Base-by-base conservation (phyloP, 2,888 invertebrate genomes). In the Oxyteleia sp. region DNA sequence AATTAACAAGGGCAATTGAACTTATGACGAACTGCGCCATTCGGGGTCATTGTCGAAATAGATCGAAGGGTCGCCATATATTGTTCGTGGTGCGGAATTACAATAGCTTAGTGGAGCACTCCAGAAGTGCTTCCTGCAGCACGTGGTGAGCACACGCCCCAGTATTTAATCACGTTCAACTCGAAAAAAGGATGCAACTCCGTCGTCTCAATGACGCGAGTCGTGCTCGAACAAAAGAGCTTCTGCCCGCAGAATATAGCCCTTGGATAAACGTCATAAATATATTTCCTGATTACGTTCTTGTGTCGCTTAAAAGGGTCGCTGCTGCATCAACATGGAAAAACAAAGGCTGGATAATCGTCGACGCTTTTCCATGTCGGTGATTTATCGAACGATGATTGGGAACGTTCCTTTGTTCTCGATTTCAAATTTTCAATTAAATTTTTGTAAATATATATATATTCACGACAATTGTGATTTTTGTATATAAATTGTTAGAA, bases 71-170 rank as follows among this genome's bases (percentile, higher is more conserved):
- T 43, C 63, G 55, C 43, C 16, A 15, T 16, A 32, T 53, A 74
- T 74, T 63, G 63, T 63, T 63, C 18, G 45, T 7, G 35, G 64
- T 26, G 1, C 10, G 20, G n/a, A 43, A 53, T 15, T 1, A 63
- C 53, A 63, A 63, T 63, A 32, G 23, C 45, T 16, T 13, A 10
- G 57, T 38, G 10, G 59, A 72, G 53, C 55, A 63, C 59, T 75
- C 57, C 47, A 75, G 43, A 75, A 57, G 26, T 75, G 75, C 75
- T 64, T 75, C 51, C 64, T 55, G 75, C 57, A 75, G 75, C 75
- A 75, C 64, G 64, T 75, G 64, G 64, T 64, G 20, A 64, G 57
- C 75, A 57, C 75, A 75, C 75, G 75, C 57, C 63, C 51, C 64
- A 43, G 0, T 64, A 41, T 64, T 75, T 57, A 64, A 64, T 75